phyloP scores from a whole-genome alignment of 2,113 vertebrate species.

The Rhynchomys soricoides region DNA sequence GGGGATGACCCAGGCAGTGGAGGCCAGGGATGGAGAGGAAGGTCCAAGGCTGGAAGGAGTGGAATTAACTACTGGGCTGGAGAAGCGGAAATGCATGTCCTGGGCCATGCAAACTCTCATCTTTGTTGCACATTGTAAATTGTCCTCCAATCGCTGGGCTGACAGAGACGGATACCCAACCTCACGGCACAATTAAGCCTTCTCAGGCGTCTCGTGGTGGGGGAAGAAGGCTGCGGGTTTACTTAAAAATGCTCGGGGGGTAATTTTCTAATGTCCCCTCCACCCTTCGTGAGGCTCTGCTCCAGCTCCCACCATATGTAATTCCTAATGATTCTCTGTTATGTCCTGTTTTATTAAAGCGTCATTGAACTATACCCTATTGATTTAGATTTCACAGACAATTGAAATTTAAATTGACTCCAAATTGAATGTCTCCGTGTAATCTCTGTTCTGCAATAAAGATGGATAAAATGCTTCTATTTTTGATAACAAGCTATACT shows the following conservation, averaged over 20 bases:
- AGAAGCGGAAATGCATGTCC: background rate
- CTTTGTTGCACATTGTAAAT: constrained; percentile 74
- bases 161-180: constrained; percentile 81
- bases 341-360: constrained; percentile 91
- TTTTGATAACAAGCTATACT: constrained; percentile 86
- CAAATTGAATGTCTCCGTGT: constrained; percentile 90
- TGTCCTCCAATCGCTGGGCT: constrained; percentile 69
- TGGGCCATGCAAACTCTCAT: background rate
- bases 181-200: constrained; percentile 80
- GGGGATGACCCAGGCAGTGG: background rate
- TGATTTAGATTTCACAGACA: constrained; percentile 92
- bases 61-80: background rate
- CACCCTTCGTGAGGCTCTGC: constrained; percentile 76
- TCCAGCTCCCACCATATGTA: constrained; percentile 87
- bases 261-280: constrained; percentile 85
- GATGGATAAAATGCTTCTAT: constrained; percentile 88
- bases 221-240: constrained; percentile 82
- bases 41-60: background rate
- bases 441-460: constrained; percentile 86
- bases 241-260: constrained; percentile 83
- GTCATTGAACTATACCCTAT: constrained; percentile 91
- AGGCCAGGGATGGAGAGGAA: background rate
- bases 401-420: constrained; percentile 92
- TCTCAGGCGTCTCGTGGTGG: constrained; percentile 80
- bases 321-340: constrained; percentile 88